Conservation (phyloP, 2,888 invertebrate species). For the Oligia fasciuncula region DNA sequence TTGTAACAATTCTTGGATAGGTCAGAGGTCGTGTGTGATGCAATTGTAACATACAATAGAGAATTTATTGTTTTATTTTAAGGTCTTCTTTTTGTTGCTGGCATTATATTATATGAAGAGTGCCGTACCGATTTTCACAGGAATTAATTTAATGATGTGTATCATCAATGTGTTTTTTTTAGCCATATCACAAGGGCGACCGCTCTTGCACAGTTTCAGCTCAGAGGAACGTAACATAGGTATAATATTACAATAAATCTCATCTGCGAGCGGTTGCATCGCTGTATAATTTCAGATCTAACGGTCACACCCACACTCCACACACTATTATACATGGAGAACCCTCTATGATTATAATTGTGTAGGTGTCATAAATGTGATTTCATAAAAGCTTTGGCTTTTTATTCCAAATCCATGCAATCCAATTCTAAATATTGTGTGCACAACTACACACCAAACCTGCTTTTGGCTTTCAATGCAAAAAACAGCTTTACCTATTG, state of each 20-base stretch:
- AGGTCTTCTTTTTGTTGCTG: background rate
- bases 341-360: background rate
- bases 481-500: conserved; percentile 20
- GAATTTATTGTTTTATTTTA: background rate
- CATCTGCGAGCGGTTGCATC: background rate
- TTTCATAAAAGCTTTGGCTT: background rate
- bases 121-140: no score
- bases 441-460: background rate
- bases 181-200: background rate
- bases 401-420: background rate
- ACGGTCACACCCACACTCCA: background rate
- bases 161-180: background rate
- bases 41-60: background rate
- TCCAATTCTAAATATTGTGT: background rate
- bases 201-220: background rate
- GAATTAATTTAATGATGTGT: background rate
- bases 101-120: background rate
- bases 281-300: background rate
- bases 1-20: conserved; percentile 22
- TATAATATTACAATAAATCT: conserved; percentile 6
- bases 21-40: conserved; percentile 7
- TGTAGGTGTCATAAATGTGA: conserved; percentile 7
- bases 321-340: background rate
- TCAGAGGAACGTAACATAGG: background rate
- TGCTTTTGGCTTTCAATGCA: background rate